A percentile compares a stretch with the other conserved stretches of the same genome.
phyloP scores from a whole-genome alignment of 2,888 invertebrate genomes.

The Xylocampa areola region DNA sequence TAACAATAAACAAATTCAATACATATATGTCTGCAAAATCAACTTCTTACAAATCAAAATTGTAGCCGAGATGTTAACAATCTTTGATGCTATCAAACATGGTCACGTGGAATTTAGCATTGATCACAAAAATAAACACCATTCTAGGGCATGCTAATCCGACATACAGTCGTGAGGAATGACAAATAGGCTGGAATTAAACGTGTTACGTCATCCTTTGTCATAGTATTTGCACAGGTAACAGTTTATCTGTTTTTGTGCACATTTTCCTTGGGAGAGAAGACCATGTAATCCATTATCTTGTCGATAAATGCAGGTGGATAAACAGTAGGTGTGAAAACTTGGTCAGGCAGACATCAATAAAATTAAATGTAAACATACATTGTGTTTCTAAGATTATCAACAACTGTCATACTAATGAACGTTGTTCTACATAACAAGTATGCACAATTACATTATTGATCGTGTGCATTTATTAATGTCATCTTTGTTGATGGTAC shows the following conservation, averaged over 20 bases:
- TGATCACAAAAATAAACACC: slow-evolving; percentile 44
- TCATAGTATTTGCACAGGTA: slow-evolving; percentile 20
- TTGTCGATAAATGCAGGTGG: slow-evolving; percentile 13
- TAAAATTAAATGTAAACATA: slow-evolving; percentile 37
- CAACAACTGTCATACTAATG: neutral
- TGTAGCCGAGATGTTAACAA: neutral
- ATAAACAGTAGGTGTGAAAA: slow-evolving; percentile 18
- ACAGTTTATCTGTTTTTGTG: slow-evolving; percentile 16
- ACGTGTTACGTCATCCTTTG: slow-evolving; percentile 39
- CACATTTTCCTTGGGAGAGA: slow-evolving; percentile 16
- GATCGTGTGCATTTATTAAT: neutral
- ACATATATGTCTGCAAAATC: too few relatives aligned
- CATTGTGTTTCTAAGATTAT: slow-evolving; percentile 9
- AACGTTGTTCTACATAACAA: neutral
- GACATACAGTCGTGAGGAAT: slow-evolving; percentile 45
- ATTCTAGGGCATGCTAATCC: slow-evolving; percentile 46
- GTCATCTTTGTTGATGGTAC: too few relatives aligned
- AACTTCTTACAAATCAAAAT: too few relatives aligned
- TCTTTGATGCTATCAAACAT: slow-evolving; percentile 14
- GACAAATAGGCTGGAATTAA: slow-evolving; percentile 47
- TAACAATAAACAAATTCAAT: too few relatives aligned
- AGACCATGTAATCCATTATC: slow-evolving; percentile 41
- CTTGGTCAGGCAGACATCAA: slow-evolving; percentile 15
- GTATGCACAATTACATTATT: neutral
- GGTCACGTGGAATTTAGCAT: slow-evolving; percentile 22